These are phyloP conservation scores for Patella ulyssiponensis DNA, from an alignment of 2,888 invertebrate species.

Conservation along the genomic window DNA sequence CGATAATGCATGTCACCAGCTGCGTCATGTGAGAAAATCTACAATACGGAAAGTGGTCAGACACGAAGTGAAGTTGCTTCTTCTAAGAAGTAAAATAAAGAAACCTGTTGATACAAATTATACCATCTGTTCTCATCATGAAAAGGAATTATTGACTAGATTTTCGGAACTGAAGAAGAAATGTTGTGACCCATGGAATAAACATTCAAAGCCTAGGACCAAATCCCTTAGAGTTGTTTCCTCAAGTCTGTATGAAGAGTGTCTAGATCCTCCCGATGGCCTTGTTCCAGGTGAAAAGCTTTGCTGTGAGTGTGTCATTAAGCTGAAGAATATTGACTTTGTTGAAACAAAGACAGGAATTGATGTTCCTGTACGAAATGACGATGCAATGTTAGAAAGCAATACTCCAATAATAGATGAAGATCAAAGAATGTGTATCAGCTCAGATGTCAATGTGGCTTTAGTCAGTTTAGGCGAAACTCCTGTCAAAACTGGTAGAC, in stretches of 20 bases:
- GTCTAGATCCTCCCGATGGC: not conserved
- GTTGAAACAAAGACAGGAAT: too few relatives aligned
- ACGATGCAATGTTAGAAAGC: too few relatives aligned
- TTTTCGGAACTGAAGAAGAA: not conserved
- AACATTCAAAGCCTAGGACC: not conserved
- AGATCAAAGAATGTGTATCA: too few relatives aligned
- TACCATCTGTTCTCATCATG: not conserved
- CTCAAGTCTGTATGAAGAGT: not conserved
- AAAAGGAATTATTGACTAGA: not conserved
- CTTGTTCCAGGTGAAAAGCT: not conserved
- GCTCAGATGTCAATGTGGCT: not conserved
- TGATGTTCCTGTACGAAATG: too few relatives aligned
- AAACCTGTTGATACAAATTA: too few relatives aligned
- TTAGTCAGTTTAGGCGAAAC: constrained; percentile 2
- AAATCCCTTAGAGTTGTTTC: not conserved
- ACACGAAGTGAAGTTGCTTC: too few relatives aligned
- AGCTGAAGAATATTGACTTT: too few relatives aligned
- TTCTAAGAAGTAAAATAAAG: too few relatives aligned
- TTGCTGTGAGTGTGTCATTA: not conserved
- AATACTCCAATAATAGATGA: too few relatives aligned
- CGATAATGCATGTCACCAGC: too few relatives aligned
- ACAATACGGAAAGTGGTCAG: too few relatives aligned
- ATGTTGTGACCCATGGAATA: not conserved
- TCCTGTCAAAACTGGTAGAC: not conserved
- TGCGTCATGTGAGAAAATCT: too few relatives aligned